These are phyloP conservation scores for Manacus vitellinus DNA, from an alignment of 2,113 vertebrate species.

Conservation along the genomic window DNA sequence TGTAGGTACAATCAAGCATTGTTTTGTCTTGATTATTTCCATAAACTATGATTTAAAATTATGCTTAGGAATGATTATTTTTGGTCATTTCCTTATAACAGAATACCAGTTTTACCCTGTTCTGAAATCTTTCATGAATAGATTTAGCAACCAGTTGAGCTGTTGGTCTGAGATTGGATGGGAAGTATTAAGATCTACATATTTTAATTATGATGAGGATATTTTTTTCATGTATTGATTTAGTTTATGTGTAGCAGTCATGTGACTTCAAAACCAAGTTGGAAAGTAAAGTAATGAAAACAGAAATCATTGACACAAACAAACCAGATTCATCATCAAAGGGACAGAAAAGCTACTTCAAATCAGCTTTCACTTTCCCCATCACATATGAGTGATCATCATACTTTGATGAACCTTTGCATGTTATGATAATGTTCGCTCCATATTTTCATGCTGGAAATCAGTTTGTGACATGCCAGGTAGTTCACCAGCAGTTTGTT, in stretches of 20 bases:
- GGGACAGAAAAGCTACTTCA: neutral
- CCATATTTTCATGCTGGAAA: neutral
- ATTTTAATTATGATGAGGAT: neutral
- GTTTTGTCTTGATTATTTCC: neutral
- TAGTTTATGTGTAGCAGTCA: neutral
- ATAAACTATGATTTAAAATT: neutral
- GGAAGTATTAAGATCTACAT: neutral
- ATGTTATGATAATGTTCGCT: neutral
- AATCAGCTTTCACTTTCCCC: neutral
- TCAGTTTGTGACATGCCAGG: neutral
- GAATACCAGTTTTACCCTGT: neutral
- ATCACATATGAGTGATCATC: neutral
- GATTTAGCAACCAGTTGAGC: neutral
- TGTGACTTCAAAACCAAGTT: neutral
- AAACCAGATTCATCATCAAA: neutral
- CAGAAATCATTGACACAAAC: neutral
- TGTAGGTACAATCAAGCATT: neutral
- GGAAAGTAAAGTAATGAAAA: neutral
- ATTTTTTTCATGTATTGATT: neutral
- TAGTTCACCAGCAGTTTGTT: neutral
- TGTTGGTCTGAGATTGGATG: neutral
- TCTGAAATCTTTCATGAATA: neutral
- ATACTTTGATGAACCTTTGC: neutral
- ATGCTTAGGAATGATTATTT: neutral
- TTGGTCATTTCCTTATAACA: neutral